Base-by-base conservation (phyloP, 1,140 invertebrate genomes). In the Drosophila nasuta region DNA sequence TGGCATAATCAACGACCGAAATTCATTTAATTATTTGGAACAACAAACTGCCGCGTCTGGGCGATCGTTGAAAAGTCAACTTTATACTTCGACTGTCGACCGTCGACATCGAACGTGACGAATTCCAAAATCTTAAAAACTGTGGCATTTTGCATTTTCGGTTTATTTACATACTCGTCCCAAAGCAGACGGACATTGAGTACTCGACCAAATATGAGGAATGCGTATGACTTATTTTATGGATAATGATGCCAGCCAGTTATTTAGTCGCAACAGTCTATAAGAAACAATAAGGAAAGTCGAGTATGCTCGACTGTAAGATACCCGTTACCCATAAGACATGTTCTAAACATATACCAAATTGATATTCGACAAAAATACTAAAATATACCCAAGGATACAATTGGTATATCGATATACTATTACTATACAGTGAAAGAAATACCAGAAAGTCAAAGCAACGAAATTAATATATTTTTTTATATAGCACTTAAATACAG, bases 201-300 rank as follows among this genome's bases (percentile, higher is more conserved):
- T 82, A 38, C 35, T 10, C 35, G 66, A 35, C 81, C 62, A 66
- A 73, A 79, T 66, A 60, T 65, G 64, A 52, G 59, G 56, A 58
- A 56, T 75, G 72, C 69, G 79, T 77, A 82, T 77, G 82, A 88
- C n/a, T 83, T 88, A 87, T 87, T 87, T 87, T 87, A 45, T 80
- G 69, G 45, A 54, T 49, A 64, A 71, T 87, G 68, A 87, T 82
- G 72, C 66, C 79, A 79, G 68, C 52, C 54, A 48, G 15, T 48
- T 48, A 48, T 17, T 48, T 48, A 48, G 0, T 6, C 15, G 1
- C 46, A 1, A 17, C 25, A 25, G 20, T 28, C 20, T 25, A 25
- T 25, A 25, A 25, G 20, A 3, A 25, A 25, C 20, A 25, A 25
- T 3, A 3, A 25, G 3, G 20, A 25, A 25, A 25, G 20, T 25